Base-by-base conservation (phyloP, 2,888 invertebrate species). In the Aplocera efformata region DNA sequence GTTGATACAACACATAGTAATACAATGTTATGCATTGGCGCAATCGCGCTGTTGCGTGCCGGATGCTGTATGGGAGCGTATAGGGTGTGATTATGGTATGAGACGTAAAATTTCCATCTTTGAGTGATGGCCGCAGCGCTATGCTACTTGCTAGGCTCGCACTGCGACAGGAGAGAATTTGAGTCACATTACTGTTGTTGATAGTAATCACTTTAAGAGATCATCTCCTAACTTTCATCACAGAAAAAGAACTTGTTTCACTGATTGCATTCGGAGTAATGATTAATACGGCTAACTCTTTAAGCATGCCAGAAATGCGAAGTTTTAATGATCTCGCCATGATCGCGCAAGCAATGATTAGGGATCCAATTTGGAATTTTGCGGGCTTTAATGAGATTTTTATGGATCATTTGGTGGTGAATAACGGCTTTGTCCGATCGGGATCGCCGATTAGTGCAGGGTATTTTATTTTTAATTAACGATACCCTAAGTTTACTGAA, bases 261-360 rank as follows among this genome's bases (percentile, higher is more conserved):
- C 7, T 6, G 13, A 7, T 1, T 22, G 26, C 11, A 26, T n/a
- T 22, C 6, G n/a, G 8, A 1, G 21, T 21, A 34, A 20, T 29
- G 8, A 22, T 3, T 4, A 25, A 9, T 25, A 13, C 9, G n/a
- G 9, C 24, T 17, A 4, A 10, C 24, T 3, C 13, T 5, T 17
- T 17, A 5, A n/a, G n/a, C n/a, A n/a, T 17, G 13, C 13, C 23
- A 10, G 32, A 29, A 52, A 58, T 59, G 45, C 50, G 44, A 42
- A 53, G 50, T 61, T 63, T 63, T 70, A 70, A 70, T 54, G 59
- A 65, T 42, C 48, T 35, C 10, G 32, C 48, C 46, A 57, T 33
- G 13, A 17, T 17, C 3, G 13, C 13, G 13, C 13, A 32, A 34
- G 26, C 32, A 58, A 65, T 67, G 60, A 61, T 62, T 56, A 51